These are phyloP conservation scores for Apotomis turbidana DNA, from an alignment of 2,888 invertebrate genomes.

Conservation along the genomic window DNA sequence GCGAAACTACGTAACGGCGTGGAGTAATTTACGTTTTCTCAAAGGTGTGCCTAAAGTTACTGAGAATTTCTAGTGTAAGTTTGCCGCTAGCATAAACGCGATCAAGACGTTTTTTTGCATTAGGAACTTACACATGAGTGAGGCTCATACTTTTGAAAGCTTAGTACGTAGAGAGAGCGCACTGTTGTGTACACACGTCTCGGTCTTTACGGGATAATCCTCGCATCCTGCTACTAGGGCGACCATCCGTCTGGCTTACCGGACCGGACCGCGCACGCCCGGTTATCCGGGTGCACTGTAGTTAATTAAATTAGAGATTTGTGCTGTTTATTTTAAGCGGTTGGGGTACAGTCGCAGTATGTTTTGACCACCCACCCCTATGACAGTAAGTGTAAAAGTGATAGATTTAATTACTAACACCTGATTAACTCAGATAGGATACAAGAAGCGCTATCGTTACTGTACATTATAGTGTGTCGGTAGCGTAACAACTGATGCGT, in stretches of 20 bases:
- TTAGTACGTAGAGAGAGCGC: constrained; percentile 5
- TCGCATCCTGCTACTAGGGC: constrained; percentile 16
- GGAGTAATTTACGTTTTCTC: too few species aligned
- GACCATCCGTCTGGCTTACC: constrained; percentile 20
- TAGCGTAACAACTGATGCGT: too few species aligned
- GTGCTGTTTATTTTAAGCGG: not conserved
- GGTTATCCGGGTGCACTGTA: constrained; percentile 7
- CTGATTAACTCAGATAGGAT: too few species aligned
- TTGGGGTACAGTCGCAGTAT: not conserved
- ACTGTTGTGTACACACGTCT: constrained; percentile 8
- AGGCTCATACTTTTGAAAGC: not conserved
- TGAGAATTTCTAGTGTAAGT: too few species aligned
- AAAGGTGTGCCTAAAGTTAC: too few species aligned
- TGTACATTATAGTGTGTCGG: too few species aligned
- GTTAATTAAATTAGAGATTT: constrained; percentile 16
- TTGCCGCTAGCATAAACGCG: too few species aligned
- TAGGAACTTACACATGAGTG: not conserved
- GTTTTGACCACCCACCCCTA: too few species aligned
- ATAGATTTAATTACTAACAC: too few species aligned
- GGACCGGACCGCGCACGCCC: not conserved
- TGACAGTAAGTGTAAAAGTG: too few species aligned
- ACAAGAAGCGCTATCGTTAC: too few species aligned
- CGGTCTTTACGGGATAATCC: constrained; percentile 9
- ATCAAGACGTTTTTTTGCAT: too few species aligned
- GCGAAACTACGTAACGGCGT: not conserved